Conservation (phyloP, 2,113 vertebrate genomes). For the Pseudolaguvia tuberculata region DNA sequence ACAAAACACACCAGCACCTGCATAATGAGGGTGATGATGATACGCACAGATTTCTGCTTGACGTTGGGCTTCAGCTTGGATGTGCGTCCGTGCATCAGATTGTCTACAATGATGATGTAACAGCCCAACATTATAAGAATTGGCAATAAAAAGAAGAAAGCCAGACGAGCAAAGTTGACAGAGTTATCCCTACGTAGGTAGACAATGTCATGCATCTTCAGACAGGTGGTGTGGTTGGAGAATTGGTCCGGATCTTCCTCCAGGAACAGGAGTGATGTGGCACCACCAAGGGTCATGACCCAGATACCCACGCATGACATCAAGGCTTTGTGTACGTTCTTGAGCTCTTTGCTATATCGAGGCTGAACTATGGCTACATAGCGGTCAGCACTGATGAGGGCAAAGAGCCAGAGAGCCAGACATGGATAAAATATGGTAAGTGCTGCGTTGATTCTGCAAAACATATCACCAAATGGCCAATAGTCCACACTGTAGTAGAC, state of each 20-base stretch:
- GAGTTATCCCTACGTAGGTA: conserved; percentile 74
- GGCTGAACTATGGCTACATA: conserved; percentile 95
- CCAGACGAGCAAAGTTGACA: conserved; percentile 78
- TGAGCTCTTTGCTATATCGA: conserved; percentile 83
- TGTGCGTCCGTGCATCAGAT: conserved; percentile 79
- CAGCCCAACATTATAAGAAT: conserved; percentile 88
- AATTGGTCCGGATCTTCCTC: conserved; percentile 72
- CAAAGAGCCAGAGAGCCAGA: conserved; percentile 89
- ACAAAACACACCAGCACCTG: conserved; percentile 89
- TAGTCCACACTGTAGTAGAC: conserved; percentile 73
- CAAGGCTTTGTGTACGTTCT: conserved; percentile 83
- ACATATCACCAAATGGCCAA: conserved; percentile 85
- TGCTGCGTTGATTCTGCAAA: conserved; percentile 79
- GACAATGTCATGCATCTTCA: conserved; percentile 84
- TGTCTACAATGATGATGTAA: conserved; percentile 83
- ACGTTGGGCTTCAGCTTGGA: conserved; percentile 92
- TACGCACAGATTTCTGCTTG: conserved; percentile 90
- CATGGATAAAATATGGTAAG: conserved; percentile 89
- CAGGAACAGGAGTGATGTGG: conserved; percentile 75
- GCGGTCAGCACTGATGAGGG: conserved; percentile 89
- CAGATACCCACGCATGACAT: conserved; percentile 77
- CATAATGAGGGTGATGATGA: conserved; percentile 85
- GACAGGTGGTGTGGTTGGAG: conserved; percentile 79
- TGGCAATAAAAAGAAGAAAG: conserved; percentile 88
- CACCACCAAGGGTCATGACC: conserved; percentile 82